Evolutionary conservation across 2,113 vertebrate species (phyloP).

Genomic region (Mustela lutreola): DNA sequence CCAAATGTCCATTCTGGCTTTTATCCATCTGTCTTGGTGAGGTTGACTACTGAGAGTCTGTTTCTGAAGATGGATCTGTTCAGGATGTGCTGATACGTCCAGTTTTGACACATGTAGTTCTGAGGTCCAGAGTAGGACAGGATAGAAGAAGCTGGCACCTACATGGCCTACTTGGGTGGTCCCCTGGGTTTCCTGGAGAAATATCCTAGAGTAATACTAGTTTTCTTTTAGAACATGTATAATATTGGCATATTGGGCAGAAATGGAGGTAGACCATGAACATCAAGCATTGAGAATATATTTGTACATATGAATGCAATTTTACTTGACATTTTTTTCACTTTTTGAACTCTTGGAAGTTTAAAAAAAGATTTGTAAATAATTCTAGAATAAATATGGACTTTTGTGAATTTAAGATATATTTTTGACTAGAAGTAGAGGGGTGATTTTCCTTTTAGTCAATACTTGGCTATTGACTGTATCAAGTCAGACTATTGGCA

Average conservation of each 20-base stretch:
- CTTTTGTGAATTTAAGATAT: not conserved
- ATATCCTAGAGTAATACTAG: not conserved
- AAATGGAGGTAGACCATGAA: not conserved
- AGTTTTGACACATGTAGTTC: not conserved
- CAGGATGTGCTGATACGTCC: not conserved
- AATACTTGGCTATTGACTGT: not conserved
- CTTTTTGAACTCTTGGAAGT: not conserved
- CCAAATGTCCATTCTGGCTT: not conserved
- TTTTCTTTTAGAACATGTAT: not conserved
- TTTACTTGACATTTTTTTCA: not conserved
- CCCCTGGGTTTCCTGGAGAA: not conserved
- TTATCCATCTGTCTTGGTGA: not conserved
- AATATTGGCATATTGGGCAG: not conserved
- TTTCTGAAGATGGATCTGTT: not conserved
- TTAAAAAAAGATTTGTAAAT: not conserved
- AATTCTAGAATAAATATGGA: not conserved
- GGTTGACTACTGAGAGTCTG: not conserved
- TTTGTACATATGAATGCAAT: not conserved
- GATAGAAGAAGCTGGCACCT: not conserved
- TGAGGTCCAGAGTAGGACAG: not conserved
- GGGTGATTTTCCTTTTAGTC: not conserved
- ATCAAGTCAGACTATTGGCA: not conserved
- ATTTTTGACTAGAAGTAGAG: constrained; percentile 3
- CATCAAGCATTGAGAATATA: not conserved
- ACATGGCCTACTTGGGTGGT: not conserved